phyloP scores from a whole-genome alignment of 92 coral and sea anemone species.

The Palythoa grandiflora region DNA sequence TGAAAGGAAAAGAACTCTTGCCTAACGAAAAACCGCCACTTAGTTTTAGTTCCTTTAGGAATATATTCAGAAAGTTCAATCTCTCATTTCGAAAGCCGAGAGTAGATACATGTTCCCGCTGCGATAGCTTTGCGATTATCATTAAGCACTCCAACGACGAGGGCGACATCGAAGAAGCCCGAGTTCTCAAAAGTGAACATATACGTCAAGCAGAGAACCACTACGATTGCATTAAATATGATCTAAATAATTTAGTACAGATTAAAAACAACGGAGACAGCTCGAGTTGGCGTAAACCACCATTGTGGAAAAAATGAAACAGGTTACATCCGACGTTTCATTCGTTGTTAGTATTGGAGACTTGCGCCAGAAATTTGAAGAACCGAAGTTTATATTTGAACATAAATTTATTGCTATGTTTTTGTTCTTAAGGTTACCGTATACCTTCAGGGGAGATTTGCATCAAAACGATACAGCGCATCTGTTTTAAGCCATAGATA shows the following conservation, averaged over 20 bases:
- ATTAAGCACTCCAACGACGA: slow-evolving; percentile 47
- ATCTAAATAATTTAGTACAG: slow-evolving; percentile 23
- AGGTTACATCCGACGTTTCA: too few species aligned
- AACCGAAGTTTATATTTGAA: too few species aligned
- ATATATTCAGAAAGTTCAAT: slow-evolving; percentile 32
- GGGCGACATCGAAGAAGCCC: slow-evolving; percentile 27
- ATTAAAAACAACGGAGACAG: slow-evolving; percentile 23
- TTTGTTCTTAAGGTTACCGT: too few species aligned
- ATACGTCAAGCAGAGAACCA: slow-evolving; percentile 35
- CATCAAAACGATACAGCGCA: too few species aligned
- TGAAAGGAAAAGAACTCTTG: slow-evolving; percentile 23
- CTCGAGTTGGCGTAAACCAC: slow-evolving; percentile 32
- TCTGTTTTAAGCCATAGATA: too few species aligned
- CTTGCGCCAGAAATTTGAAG: too few species aligned
- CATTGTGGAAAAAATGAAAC: slow-evolving; percentile 33
- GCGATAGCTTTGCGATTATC: slow-evolving; percentile 41
- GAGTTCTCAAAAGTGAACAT: slow-evolving; percentile 39
- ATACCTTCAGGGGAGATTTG: too few species aligned
- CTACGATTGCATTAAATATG: slow-evolving; percentile 57
- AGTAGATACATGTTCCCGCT: slow-evolving; percentile 51
- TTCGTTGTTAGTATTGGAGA: too few species aligned
- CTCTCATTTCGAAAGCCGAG: slow-evolving; percentile 51
- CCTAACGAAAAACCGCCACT: slow-evolving; percentile 16
- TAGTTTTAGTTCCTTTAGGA: slow-evolving; percentile 40
- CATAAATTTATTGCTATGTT: too few species aligned